Base-by-base conservation (phyloP, 2,888 invertebrate species). In the Sisyra terminalis region DNA sequence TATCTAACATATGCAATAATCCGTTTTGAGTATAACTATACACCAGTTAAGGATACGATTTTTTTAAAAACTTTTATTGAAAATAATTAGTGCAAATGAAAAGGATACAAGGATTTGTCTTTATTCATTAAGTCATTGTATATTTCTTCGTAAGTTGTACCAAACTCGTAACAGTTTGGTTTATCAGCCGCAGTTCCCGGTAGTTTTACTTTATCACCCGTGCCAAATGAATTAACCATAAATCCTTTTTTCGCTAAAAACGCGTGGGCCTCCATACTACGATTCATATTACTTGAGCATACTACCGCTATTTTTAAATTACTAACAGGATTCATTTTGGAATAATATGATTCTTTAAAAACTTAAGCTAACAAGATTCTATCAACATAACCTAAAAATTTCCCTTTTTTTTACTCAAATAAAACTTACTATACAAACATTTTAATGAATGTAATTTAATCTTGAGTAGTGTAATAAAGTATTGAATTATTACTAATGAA, bases 191-290 rank as follows among this genome's bases (percentile, higher is more conserved):
- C 79, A 39, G 87, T 78, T 30, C 98, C 98, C 6, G 98, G 98
- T 44, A 99, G 67, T 62, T 98, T 98, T 1, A 98, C 97, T 65
- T 88, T 86, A 57, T 90, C 89, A 7, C 90, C 90, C 24, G 90
- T 89, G 11, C 92, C 92, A 65, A 82, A 96, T 0, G 94, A 96
- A 57, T 85, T 78, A 1, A 99, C 96, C 57, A 80, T 80, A 59
- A 89, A 97, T 10, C 97, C 97, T 57, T 94, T 94, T 67, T 98
- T 98, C 44, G 90, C 86, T 39, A 98, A 67, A 63, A 94, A 93
- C 45, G 88, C 88, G 67, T 99, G 98, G 11, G 97, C 97, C 67
- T 98, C 98, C 98, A 98, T 98, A 55, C 94, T 96, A 45, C 98
- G 74, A 60, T 98, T 98, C 92, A 98, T 98, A 62, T 98, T 98